Evolutionary conservation across 2,888 invertebrate species (phyloP).

Genomic region (Xylocampa areola): DNA sequence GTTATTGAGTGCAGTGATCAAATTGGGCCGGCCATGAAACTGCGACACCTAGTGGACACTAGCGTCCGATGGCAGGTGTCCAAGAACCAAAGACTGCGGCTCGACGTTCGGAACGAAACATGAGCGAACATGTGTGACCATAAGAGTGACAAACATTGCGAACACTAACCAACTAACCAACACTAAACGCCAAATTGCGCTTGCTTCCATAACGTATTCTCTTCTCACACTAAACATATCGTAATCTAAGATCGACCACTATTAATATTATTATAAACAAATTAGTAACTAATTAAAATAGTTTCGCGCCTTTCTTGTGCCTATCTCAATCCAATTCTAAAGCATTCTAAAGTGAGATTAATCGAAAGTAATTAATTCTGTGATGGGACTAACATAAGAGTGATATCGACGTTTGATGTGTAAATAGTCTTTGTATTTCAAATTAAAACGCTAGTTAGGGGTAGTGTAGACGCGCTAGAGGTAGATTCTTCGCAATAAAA

Average conservation of each 20-base stretch:
- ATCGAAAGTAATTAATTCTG: constrained; percentile 77
- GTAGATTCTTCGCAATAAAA: constrained; percentile 58
- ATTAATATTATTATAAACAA: constrained; percentile 61
- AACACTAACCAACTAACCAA: constrained; percentile 63
- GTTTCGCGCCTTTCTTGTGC: constrained; percentile 87
- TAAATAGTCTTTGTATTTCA: constrained; percentile 69
- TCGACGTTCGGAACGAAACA: constrained; percentile 87
- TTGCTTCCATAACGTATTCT: constrained; percentile 86
- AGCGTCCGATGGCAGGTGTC: constrained; percentile 86
- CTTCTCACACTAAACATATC: constrained; percentile 85
- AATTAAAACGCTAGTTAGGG: constrained; percentile 70
- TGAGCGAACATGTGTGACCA: constrained; percentile 72
- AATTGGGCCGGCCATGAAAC: constrained; percentile 89
- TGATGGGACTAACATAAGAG: constrained; percentile 80
- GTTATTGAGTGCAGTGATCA: constrained; percentile 83
- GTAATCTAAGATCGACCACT: constrained; percentile 82
- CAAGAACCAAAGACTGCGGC: constrained; percentile 87
- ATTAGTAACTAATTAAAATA: constrained; percentile 76
- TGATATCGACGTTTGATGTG: constrained; percentile 76
- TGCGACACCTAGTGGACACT: constrained; percentile 77
- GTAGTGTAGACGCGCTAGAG: constrained; percentile 74
- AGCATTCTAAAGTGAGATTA: constrained; percentile 77
- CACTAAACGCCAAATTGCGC: constrained; percentile 85
- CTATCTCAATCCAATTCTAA: constrained; percentile 84
- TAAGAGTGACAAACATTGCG: constrained; percentile 54